phyloP scores from a whole-genome alignment of 2,797 vertebrate species.

The Falco concolor region DNA sequence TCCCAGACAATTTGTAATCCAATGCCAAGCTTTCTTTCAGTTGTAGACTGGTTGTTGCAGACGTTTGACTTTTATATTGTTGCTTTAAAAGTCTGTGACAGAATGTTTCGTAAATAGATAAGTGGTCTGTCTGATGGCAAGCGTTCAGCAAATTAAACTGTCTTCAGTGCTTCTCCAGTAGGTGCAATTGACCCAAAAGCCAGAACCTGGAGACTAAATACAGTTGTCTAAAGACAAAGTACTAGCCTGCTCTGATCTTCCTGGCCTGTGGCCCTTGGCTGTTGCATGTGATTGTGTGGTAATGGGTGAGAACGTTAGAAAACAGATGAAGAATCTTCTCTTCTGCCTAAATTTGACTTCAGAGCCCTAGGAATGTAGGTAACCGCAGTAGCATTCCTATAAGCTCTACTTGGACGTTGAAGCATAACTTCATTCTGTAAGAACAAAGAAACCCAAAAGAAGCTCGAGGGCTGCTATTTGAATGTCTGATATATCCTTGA shows the following conservation, averaged over 20 bases:
- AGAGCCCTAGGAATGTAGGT: neutral
- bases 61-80: neutral
- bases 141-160: neutral
- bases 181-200: neutral
- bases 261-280: neutral
- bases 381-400: neutral
- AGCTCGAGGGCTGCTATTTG: neutral
- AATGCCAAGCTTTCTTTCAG: neutral
- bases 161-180: neutral
- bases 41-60: neutral
- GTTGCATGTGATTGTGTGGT: neutral
- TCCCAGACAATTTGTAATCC: neutral
- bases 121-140: neutral
- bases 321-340: neutral
- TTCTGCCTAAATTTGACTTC: neutral
- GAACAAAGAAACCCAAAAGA: neutral
- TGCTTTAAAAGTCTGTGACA: neutral
- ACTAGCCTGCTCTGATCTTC: neutral
- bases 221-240: neutral
- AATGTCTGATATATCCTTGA: conserved; percentile 7
- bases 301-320: neutral
- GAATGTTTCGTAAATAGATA: neutral
- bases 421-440: neutral
- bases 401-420: neutral
- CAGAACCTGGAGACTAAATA: neutral